Conservation (phyloP, 2,113 vertebrate species). For the Leucopsar rothschildi region DNA sequence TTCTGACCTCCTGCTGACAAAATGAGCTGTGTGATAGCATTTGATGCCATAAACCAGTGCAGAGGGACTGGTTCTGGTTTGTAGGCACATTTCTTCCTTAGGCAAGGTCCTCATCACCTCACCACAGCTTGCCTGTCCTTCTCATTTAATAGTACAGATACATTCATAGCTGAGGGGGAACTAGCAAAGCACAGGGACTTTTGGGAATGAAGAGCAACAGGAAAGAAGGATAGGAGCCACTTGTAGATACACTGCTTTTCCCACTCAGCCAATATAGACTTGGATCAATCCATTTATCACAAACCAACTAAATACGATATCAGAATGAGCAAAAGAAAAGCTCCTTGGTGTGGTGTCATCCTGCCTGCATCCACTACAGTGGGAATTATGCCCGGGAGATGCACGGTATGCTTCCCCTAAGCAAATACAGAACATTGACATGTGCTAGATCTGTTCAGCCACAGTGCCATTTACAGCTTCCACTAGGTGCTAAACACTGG, state of each 20-base stretch:
- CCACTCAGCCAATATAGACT: background rate
- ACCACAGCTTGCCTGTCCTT: background rate
- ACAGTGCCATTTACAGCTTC: background rate
- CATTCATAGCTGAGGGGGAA: background rate
- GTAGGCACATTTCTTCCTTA: background rate
- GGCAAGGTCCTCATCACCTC: background rate
- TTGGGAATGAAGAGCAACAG: background rate
- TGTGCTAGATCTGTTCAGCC: background rate
- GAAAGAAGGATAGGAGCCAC: background rate
- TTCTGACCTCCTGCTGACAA: background rate
- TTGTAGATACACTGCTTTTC: background rate
- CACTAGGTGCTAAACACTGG: background rate
- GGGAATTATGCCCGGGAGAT: background rate
- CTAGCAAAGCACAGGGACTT: background rate
- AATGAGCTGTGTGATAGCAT: background rate
- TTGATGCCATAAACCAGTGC: background rate
- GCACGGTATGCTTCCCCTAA: background rate
- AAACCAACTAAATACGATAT: background rate
- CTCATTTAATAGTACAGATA: background rate
- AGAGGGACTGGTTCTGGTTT: background rate
- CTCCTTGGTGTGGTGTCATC: accelerated
- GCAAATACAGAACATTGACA: background rate
- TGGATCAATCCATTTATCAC: background rate
- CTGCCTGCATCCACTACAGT: background rate
- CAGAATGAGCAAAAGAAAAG: background rate